Evolutionary conservation across 2,888 invertebrate genomes (phyloP).

Genomic region (Neoscelio sp.): DNA sequence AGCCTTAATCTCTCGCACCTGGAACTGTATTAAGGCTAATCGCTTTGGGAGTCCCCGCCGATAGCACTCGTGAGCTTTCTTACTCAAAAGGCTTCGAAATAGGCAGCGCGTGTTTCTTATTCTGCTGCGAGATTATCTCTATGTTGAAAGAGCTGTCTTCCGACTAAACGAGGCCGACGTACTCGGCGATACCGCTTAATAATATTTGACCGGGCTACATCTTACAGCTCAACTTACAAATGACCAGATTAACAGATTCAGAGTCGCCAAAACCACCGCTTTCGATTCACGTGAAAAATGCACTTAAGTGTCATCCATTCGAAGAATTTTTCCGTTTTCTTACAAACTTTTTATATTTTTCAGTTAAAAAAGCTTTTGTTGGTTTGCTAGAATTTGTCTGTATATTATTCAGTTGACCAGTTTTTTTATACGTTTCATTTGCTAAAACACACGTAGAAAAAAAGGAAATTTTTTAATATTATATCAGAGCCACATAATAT

Average conservation of each 20-base stretch:
- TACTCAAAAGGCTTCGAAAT: constrained; percentile 73
- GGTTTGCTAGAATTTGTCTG: too few relatives aligned
- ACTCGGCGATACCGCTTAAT: constrained; percentile 72
- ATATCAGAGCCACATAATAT: too few relatives aligned
- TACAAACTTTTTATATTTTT: constrained; percentile 20
- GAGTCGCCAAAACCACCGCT: constrained; percentile 66
- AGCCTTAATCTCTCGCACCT: constrained; percentile 73
- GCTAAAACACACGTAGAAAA: too few relatives aligned
- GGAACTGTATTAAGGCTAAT: constrained; percentile 72
- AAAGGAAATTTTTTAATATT: too few relatives aligned
- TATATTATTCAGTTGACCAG: too few relatives aligned
- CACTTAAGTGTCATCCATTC: constrained; percentile 45
- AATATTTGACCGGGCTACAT: constrained; percentile 78
- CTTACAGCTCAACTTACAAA: constrained; percentile 78
- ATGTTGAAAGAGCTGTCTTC: constrained; percentile 55
- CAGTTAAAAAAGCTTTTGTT: constrained; percentile 29
- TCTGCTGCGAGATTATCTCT: constrained; percentile 74
- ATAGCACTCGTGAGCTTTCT: constrained; percentile 68
- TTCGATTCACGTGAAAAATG: constrained; percentile 52
- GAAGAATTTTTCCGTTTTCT: constrained; percentile 48
- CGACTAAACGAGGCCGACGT: constrained; percentile 55
- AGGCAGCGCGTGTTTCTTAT: constrained; percentile 77
- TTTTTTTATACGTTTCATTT: too few relatives aligned
- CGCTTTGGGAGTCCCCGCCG: constrained; percentile 71
- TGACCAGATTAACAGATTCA: constrained; percentile 78